These are phyloP conservation scores for Pseudococcus longispinus DNA, from an alignment of 2,888 invertebrate species.

Conservation along the genomic window DNA sequence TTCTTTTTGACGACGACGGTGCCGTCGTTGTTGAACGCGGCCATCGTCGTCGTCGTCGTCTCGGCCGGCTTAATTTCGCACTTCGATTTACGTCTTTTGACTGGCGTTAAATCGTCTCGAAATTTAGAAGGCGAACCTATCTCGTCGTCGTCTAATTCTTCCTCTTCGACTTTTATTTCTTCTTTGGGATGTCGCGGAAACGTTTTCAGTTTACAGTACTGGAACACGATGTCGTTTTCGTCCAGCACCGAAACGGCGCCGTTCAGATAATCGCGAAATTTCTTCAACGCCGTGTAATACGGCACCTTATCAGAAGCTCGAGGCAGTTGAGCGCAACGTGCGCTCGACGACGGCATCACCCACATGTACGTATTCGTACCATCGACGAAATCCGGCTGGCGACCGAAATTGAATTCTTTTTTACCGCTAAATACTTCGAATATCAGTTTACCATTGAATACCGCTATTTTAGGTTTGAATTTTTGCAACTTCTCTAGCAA, in stretches of 20 bases:
- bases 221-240: constrained; percentile 87
- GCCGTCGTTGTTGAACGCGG: constrained; percentile 59
- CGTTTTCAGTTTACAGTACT: constrained; percentile 73
- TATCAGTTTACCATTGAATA: constrained; percentile 98
- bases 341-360: constrained; percentile 99
- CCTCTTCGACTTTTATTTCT: constrained; percentile 57
- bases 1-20: constrained; percentile 80
- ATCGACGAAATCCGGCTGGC: constrained; percentile 91
- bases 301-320: constrained; percentile 97
- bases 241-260: constrained; percentile 84
- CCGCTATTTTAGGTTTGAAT: constrained; percentile 94
- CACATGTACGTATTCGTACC: constrained; percentile 97
- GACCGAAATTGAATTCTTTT: constrained; percentile 95
- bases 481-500: constrained; percentile 88
- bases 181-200: constrained; percentile 62
- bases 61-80: constrained; percentile 70
- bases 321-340: constrained; percentile 96
- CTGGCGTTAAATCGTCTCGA: constrained; percentile 11
- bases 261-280: constrained; percentile 92
- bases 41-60: constrained; percentile 61
- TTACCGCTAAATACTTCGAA: constrained; percentile 97
- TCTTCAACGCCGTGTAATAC: constrained; percentile 93
- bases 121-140: constrained; percentile 83
- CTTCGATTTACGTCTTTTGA: constrained; percentile 69
- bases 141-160: constrained; percentile 67